Conservation (phyloP, 2,113 vertebrate genomes). For the Solea solea region DNA sequence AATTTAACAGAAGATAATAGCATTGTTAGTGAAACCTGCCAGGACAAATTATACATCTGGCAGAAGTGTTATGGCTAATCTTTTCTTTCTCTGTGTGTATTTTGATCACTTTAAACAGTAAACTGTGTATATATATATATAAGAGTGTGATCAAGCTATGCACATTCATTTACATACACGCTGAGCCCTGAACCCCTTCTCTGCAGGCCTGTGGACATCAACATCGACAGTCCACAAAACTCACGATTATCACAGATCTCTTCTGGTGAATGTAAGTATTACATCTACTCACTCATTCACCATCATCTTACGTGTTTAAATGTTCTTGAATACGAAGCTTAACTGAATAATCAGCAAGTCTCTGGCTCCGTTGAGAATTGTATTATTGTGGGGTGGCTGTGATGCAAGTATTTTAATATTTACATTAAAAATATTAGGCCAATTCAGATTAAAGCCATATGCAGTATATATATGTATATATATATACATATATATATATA, state of each 20-base stretch:
- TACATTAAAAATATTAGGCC: too few relatives aligned
- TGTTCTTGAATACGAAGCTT: background rate
- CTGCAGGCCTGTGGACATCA: constrained; percentile 9
- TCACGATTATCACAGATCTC: constrained; percentile 32
- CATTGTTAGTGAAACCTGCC: background rate
- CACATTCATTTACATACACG: constrained; percentile 5
- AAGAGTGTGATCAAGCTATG: background rate
- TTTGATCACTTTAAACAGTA: too few relatives aligned
- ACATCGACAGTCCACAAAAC: constrained; percentile 11
- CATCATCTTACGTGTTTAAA: background rate
- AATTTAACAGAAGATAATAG: background rate
- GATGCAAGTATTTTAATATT: too few relatives aligned
- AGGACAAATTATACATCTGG: background rate
- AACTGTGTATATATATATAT: background rate
- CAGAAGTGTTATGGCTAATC: background rate
- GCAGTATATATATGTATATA: too few relatives aligned
- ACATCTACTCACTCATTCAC: background rate
- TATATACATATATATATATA: too few relatives aligned
- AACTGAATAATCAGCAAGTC: too few relatives aligned
- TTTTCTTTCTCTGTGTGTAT: background rate
- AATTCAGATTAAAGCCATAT: too few relatives aligned
- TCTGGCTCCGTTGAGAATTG: too few relatives aligned
- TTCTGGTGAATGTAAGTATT: constrained; percentile 51
- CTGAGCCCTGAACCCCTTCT: constrained; percentile 43
- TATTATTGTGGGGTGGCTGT: too few relatives aligned